Evolutionary conservation across 92 coral and sea anemone genomes (phyloP).

Genomic region (Porites lobata): DNA sequence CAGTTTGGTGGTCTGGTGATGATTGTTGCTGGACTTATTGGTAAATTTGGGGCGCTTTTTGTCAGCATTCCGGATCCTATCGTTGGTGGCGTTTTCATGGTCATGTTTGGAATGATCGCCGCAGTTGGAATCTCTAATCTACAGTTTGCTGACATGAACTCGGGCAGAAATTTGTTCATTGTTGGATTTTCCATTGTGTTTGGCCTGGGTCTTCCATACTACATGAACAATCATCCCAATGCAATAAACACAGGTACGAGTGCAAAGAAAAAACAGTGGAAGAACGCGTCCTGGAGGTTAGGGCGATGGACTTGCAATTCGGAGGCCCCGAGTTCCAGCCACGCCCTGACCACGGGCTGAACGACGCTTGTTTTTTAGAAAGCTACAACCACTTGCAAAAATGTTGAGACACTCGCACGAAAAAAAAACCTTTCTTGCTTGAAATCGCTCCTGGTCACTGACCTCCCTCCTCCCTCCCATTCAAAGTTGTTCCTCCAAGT

Average conservation of each 20-base stretch:
- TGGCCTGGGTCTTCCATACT: conserved; percentile 90
- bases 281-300: too few relatives aligned
- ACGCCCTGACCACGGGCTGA: too few relatives aligned
- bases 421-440: too few relatives aligned
- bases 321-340: too few relatives aligned
- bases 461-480: too few relatives aligned
- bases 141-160: conserved; percentile 87
- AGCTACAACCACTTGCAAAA: too few relatives aligned
- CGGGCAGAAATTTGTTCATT: conserved; percentile 87
- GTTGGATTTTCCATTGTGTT: conserved; percentile 87
- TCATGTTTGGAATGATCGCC: conserved; percentile 91
- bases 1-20: conserved; percentile 84
- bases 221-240: conserved; percentile 50
- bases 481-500: too few relatives aligned
- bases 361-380: too few relatives aligned
- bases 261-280: too few relatives aligned
- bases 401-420: too few relatives aligned
- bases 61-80: conserved; percentile 92
- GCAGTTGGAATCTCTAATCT: conserved; percentile 94
- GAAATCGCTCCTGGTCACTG: too few relatives aligned
- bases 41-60: conserved; percentile 89
- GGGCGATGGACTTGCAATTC: too few relatives aligned
- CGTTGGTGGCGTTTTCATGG: conserved; percentile 91
- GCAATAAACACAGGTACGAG: conserved; percentile 82
- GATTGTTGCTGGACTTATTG: conserved; percentile 82